Conservation (phyloP, 2,113 vertebrate genomes). For the Sterna hirundo region DNA sequence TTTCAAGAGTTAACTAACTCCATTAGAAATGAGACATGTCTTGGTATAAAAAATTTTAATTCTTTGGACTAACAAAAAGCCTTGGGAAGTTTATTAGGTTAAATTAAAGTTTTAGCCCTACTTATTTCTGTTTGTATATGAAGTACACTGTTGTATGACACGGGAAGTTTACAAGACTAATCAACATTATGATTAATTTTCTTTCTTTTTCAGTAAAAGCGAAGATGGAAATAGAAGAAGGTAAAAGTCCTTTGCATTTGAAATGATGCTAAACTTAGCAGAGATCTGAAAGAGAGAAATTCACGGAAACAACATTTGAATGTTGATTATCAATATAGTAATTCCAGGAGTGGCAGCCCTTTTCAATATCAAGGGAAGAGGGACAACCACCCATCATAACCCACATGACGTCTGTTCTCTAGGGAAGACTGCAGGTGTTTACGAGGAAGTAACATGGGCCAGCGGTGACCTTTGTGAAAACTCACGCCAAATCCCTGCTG, state of each 20-base stretch:
- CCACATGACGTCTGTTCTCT: neutral
- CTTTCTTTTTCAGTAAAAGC: neutral
- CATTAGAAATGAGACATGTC: neutral
- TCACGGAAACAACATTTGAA: neutral
- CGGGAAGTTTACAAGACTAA: neutral
- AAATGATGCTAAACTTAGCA: neutral
- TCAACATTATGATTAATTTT: neutral
- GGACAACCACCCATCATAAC: neutral
- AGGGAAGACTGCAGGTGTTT: neutral
- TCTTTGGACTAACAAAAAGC: neutral
- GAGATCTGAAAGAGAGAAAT: neutral
- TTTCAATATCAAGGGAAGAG: neutral
- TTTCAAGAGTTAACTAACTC: neutral
- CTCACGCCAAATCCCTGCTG: neutral
- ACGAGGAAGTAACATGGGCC: too few relatives aligned
- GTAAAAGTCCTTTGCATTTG: neutral
- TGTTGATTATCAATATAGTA: neutral
- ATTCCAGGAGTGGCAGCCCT: neutral
- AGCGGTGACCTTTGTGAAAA: neutral
- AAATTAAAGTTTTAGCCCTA: neutral
- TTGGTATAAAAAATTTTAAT: neutral
- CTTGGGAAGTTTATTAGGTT: neutral
- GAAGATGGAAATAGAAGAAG: neutral
- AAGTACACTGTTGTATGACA: neutral
- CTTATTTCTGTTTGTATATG: neutral